Percentiles rank a stretch among this genome's conserved stretches.
Conservation (phyloP, 2,888 invertebrate species). For the Nomada fucata region DNA sequence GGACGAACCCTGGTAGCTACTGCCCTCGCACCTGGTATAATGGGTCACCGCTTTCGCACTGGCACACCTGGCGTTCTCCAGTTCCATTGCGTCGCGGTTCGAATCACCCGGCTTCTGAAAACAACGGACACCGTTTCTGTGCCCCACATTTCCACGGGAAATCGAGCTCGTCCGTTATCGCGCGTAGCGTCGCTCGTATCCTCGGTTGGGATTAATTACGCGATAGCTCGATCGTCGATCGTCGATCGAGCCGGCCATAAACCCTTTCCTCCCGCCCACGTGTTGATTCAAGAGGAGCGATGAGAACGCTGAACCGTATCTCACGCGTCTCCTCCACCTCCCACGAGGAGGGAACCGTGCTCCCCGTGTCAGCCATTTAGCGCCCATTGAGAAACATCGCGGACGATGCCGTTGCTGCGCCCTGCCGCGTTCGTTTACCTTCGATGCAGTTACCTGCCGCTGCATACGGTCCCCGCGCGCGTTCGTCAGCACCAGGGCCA, state of each 20-base stretch:
- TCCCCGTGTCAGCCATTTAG: slow-evolving; percentile 65
- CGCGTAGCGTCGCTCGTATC: neutral
- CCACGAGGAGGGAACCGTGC: slow-evolving; percentile 44
- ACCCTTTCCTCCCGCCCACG: slow-evolving; percentile 66
- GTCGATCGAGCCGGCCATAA: slow-evolving; percentile 57
- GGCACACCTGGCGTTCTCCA: slow-evolving; percentile 74
- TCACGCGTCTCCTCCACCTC: slow-evolving; percentile 62
- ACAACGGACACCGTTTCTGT: neutral
- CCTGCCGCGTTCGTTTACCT: slow-evolving; percentile 55
- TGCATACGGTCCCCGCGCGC: slow-evolving; percentile 3
- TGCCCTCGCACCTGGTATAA: slow-evolving; percentile 79
- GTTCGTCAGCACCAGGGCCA: neutral
- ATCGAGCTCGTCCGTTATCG: neutral
- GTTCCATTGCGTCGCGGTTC: slow-evolving; percentile 18
- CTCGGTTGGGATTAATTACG: slow-evolving; percentile 57
- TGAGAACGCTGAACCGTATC: slow-evolving; percentile 68
- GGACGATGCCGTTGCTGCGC: slow-evolving; percentile 65
- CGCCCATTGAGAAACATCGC: slow-evolving; percentile 70
- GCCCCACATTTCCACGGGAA: neutral
- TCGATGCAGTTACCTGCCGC: slow-evolving; percentile 44
- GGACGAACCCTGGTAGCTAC: slow-evolving; percentile 64
- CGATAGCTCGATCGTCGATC: slow-evolving; percentile 38
- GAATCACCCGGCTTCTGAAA: slow-evolving; percentile 38
- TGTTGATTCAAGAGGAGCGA: slow-evolving; percentile 54
- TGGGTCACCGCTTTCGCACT: slow-evolving; percentile 81